Percentiles rank a stretch among this genome's conserved stretches.
phyloP scores from a whole-genome alignment of 2,797 vertebrate species.

The Pampus argenteus region DNA sequence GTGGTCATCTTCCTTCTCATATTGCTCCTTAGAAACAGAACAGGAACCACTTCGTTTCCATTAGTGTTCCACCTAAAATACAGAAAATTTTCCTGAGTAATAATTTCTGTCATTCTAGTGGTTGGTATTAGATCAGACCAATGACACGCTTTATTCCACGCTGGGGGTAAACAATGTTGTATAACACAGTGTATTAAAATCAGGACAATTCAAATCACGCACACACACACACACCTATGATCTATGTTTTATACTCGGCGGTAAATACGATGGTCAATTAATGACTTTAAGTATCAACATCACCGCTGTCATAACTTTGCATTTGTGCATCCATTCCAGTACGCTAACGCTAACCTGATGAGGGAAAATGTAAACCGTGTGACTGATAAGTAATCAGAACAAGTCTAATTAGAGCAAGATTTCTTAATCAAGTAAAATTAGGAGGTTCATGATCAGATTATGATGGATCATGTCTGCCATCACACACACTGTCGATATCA shows the following conservation, averaged over 20 bases:
- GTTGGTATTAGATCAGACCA: slow-evolving; percentile 3
- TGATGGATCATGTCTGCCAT: slow-evolving; percentile 30
- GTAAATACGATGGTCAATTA: not conserved
- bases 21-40: slow-evolving; percentile 39
- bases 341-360: slow-evolving; percentile 31
- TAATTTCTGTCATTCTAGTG: not conserved
- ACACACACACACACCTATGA: not conserved
- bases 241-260: not conserved
- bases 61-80: not conserved
- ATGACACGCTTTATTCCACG: slow-evolving; percentile 11
- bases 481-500: slow-evolving; percentile 23
- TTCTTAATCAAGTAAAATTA: slow-evolving; percentile 48
- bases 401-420: slow-evolving; percentile 42
- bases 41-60: slow-evolving; percentile 21
- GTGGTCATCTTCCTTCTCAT: slow-evolving; percentile 54
- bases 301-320: not conserved
- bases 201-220: slow-evolving; percentile 15
- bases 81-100: not conserved
- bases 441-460: slow-evolving; percentile 51
- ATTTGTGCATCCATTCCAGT: no score
- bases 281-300: not conserved
- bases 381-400: slow-evolving; percentile 47
- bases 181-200: slow-evolving; percentile 18
- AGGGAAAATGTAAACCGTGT: slow-evolving; percentile 56
- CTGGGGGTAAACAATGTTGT: not conserved